Base-by-base conservation (phyloP, 2,113 vertebrate genomes). In the Sander lucioperca region DNA sequence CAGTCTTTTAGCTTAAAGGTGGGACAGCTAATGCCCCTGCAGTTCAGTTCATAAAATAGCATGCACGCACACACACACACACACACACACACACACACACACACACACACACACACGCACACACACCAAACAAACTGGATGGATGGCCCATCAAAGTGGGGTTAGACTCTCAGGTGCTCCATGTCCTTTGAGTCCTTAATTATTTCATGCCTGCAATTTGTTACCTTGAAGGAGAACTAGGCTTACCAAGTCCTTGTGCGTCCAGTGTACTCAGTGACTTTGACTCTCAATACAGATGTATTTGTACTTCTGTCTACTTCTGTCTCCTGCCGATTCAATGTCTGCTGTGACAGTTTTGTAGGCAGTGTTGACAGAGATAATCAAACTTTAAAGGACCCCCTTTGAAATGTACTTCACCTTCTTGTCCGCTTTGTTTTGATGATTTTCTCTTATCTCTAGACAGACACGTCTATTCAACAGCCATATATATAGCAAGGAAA, bases 131-230 rank as follows among this genome's bases (percentile, higher is more conserved):
- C 25, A 51, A 65, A 36, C 11, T 45, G 21, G 58, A 86, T 82
- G 62, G 70, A 86, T 74, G 36, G 73, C 86, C 56, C 23, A 48
- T 73, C n/a, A 70, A 67, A 61, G 39, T 66, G 66, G 39, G 80
- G 64, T 79, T 74, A 77, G 57, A 77, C 79, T 88, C 74, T 69
- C 10, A 63, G 78, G 72, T 80, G 50, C 66, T 67, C 3, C 0
- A 18, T 70, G 70, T 84, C 87, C 80, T 90, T 58, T 76, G 79
- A 89, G 76, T 79, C 78, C 54, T 79, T 77, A 83, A 79, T 89
- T 88, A 83, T 79, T 86, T 48, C 68, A 82, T 19, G 85, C 76
- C 47, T 79, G 66, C 27, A 19, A 80, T 82, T 75, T 79, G 74
- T 79, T 67, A 77, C 68, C 9, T 18, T 77, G 51, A 72, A 80